Evolutionary conservation across 2,888 invertebrate genomes (phyloP), one percentile per base, ranked within the genome.

Genomic region (Aphidoletes aphidimyza): DNA sequence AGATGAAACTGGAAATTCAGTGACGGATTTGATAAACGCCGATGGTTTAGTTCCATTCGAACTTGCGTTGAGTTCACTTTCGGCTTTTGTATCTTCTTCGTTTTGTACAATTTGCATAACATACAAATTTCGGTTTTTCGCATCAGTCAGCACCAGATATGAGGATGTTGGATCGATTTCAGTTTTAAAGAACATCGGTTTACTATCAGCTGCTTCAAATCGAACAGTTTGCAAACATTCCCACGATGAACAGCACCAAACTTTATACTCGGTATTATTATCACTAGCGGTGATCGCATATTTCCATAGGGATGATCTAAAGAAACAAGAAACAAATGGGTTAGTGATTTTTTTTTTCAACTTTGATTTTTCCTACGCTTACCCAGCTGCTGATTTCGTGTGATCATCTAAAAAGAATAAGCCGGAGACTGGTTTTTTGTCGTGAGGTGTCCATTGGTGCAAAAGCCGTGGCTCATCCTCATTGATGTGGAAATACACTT

Each of bases 241-340:
- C 99, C 99, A 99, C 0, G 95, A 93, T 88, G 98, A 96, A 89
- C 98, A 98, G 9, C 97, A 96, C 98, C 98, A 98, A 83, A 95
- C 91, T 90, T 98, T 98, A 84, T 98, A 91, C 87, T 96, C 96
- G 0, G 96, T 94, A 90, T 98, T 98, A 89, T 96, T 93, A 86
- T 95, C 94, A 0, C 97, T 95, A 0, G 97, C 97, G 0, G 98
- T 98, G 69, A 98, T 93, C 0, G 96, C 97, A 90, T 95, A 98
- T 89, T 97, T 97, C 98, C 99, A 99, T 90, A 98, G 97, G 88
- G 95, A 94, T 19, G 92, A 92, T 86, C 93, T 85, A 36, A 84
- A 83, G 47, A 83, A 34, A 11, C 11, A 19, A 22, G 22, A 34
- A 26, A 34, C n/a, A 26, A n/a, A 39, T 39, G 11, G 42, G n/a